Conservation (phyloP, 2,113 vertebrate species). For the Acinonyx jubatus region DNA sequence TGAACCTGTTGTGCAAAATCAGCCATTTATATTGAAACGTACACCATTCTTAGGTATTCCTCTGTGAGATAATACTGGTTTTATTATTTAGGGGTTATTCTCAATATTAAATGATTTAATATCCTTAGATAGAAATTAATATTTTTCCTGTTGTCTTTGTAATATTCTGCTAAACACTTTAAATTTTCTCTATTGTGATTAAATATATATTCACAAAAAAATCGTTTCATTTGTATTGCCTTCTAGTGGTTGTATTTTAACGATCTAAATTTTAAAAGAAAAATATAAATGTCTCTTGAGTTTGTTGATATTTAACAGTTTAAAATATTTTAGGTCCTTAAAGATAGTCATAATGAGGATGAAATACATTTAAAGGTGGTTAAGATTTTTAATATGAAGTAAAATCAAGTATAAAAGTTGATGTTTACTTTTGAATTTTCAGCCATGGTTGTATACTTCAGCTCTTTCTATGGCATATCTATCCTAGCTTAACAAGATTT, state of each 20-base stretch:
- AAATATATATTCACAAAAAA: not conserved
- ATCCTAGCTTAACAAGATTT: not conserved
- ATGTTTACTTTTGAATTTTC: not conserved
- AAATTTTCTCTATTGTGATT: not conserved
- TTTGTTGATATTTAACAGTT: not conserved
- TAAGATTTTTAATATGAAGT: not conserved
- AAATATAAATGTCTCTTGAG: not conserved
- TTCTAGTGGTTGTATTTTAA: not conserved
- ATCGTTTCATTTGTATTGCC: not conserved
- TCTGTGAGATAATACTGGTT: not conserved
- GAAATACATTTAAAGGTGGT: not conserved
- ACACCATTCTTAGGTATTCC: not conserved
- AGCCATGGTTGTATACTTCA: not conserved
- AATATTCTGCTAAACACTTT: not conserved
- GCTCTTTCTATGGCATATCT: not conserved
- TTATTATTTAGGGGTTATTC: not conserved
- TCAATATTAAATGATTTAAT: not conserved
- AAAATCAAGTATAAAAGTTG: not conserved
- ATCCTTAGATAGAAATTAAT: slow-evolving; percentile 22
- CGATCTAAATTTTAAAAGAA: not conserved
- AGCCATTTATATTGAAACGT: not conserved
- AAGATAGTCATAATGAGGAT: slow-evolving; percentile 1
- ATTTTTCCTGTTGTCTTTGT: not conserved
- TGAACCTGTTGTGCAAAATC: not conserved
- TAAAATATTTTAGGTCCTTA: not conserved